Conservation (phyloP, 2,113 vertebrate genomes). For the Pterocles gutturalis region DNA sequence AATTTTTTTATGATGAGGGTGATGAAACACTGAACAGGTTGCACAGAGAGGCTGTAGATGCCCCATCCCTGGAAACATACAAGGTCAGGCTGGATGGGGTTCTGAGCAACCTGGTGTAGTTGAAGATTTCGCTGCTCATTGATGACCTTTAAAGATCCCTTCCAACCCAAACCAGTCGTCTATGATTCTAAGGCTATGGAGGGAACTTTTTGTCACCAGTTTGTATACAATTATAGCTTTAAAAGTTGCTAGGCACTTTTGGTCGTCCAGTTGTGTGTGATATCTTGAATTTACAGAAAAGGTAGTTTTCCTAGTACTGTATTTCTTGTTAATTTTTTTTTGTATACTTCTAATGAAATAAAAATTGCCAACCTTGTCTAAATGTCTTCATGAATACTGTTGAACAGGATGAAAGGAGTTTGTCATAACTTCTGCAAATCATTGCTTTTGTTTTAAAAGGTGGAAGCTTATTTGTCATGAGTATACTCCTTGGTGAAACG, state of each 20-base stretch:
- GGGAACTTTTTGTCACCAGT: neutral
- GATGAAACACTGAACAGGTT: neutral
- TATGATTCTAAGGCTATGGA: neutral
- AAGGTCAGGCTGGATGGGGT: neutral
- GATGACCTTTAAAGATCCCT: too few species aligned
- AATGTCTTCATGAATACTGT: neutral
- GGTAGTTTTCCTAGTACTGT: neutral
- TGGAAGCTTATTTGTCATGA: neutral
- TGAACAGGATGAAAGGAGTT: neutral
- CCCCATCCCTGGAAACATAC: neutral
- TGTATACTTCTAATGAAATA: neutral
- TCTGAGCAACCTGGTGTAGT: too few species aligned
- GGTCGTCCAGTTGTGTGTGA: neutral
- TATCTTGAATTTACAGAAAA: neutral
- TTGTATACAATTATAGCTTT: neutral
- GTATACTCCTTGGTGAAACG: neutral
- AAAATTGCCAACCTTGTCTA: neutral
- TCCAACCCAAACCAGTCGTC: too few species aligned
- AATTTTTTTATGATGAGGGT: too few species aligned
- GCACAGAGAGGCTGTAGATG: neutral
- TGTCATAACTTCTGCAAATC: neutral
- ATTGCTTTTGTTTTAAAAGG: neutral
- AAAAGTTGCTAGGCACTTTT: neutral
- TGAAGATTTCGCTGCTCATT: too few species aligned
- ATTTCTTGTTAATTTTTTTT: neutral